A percentile compares a stretch with the other conserved stretches of the same genome.
Evolutionary conservation across 2,888 invertebrate genomes (phyloP).

Genomic region (Conomelus anceps): DNA sequence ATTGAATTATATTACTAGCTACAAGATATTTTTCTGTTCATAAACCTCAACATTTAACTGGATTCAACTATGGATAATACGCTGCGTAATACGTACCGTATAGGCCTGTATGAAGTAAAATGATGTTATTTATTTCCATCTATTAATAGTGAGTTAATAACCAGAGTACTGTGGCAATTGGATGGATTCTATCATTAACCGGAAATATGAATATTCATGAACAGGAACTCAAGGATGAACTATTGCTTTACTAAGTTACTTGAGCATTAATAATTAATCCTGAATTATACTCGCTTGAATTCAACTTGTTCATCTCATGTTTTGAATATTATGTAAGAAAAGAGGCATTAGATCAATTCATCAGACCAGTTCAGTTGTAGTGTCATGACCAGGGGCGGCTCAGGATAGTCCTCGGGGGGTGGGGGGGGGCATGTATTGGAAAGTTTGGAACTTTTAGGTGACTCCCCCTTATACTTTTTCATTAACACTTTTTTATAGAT

Average conservation of each 20-base stretch:
- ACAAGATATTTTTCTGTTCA: no score
- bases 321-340: background rate
- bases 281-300: background rate
- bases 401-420: no score
- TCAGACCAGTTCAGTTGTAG: background rate
- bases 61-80: background rate
- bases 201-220: background rate
- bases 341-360: background rate
- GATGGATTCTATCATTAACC: background rate
- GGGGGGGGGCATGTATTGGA: no score
- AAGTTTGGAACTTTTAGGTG: no score
- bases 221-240: background rate
- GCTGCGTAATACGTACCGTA: no score
- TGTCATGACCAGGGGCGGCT: no score
- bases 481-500: no score
- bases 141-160: background rate
- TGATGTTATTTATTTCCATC: background rate
- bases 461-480: no score
- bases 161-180: background rate
- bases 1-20: no score
- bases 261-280: background rate
- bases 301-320: background rate
- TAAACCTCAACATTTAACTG: no score
- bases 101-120: background rate
- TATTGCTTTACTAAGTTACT: no score